Evolutionary conservation across 2,113 vertebrate genomes (phyloP).

Genomic region (Motacilla alba): DNA sequence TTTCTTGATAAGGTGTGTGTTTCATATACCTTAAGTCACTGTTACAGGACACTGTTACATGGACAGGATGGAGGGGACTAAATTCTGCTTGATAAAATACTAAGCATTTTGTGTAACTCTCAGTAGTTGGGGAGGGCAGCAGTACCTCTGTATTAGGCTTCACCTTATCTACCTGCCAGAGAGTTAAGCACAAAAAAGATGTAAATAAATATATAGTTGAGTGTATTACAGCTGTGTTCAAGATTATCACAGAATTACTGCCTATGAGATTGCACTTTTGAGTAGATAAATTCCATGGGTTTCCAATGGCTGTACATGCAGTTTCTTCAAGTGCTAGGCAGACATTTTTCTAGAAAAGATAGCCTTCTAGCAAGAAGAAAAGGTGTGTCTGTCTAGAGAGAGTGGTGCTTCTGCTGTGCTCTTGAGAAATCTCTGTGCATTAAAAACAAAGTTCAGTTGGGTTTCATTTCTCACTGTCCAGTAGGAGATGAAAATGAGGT

Average conservation of each 20-base stretch:
- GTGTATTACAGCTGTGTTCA: neutral
- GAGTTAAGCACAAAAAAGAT: rapidly evolving
- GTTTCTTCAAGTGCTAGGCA: neutral
- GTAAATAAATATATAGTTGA: neutral
- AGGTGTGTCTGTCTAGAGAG: neutral
- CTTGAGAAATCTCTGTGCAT: neutral
- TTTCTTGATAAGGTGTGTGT: neutral
- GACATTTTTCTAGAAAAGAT: neutral
- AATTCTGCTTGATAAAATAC: neutral
- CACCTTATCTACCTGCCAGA: neutral
- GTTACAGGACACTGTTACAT: neutral
- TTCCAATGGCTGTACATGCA: neutral
- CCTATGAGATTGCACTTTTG: neutral
- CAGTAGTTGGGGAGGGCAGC: neutral
- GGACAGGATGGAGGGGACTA: neutral
- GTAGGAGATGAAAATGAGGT: neutral
- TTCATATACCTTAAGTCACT: neutral
- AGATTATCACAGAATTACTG: neutral
- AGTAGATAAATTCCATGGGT: neutral
- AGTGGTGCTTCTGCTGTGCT: neutral
- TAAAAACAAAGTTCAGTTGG: neutral
- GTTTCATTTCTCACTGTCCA: neutral
- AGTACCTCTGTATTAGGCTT: neutral
- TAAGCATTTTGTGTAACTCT: neutral
- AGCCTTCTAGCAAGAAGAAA: neutral